Conservation (phyloP, 1,140 invertebrate genomes). For the Delia radicum region DNA sequence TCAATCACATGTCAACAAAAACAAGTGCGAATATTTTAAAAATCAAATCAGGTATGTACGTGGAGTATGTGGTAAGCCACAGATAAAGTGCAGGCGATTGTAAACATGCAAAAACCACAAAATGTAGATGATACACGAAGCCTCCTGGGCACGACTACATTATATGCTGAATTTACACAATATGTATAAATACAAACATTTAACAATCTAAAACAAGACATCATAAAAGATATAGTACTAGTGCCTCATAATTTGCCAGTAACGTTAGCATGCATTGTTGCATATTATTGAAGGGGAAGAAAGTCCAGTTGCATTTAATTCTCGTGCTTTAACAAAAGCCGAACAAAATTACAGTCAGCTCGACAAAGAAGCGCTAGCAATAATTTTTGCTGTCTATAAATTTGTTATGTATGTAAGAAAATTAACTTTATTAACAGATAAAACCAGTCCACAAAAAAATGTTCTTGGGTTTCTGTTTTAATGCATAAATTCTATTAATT, state of each 20-base stretch:
- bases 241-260: background rate
- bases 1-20: constrained; percentile 55
- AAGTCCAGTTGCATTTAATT: background rate
- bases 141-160: constrained; percentile 36
- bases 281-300: background rate
- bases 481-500: too few species aligned
- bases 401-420: background rate
- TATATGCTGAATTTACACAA: constrained; percentile 38
- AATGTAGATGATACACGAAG: background rate
- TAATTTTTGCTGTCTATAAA: background rate
- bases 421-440: too few species aligned
- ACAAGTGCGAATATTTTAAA: constrained; percentile 55
- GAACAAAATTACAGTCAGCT: background rate
- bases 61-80: constrained; percentile 16
- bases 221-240: background rate
- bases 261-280: background rate
- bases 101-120: constrained; percentile 14
- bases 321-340: background rate
- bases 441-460: too few species aligned
- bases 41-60: constrained; percentile 27
- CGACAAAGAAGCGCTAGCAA: background rate
- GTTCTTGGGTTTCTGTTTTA: too few species aligned
- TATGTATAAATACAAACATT: constrained; percentile 25
- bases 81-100: constrained; percentile 32
- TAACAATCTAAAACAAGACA: constrained; percentile 32